Percentiles rank a stretch among this genome's conserved stretches.
Evolutionary conservation across 2,113 vertebrate genomes (phyloP).

Genomic region (Corydoras sp.): DNA sequence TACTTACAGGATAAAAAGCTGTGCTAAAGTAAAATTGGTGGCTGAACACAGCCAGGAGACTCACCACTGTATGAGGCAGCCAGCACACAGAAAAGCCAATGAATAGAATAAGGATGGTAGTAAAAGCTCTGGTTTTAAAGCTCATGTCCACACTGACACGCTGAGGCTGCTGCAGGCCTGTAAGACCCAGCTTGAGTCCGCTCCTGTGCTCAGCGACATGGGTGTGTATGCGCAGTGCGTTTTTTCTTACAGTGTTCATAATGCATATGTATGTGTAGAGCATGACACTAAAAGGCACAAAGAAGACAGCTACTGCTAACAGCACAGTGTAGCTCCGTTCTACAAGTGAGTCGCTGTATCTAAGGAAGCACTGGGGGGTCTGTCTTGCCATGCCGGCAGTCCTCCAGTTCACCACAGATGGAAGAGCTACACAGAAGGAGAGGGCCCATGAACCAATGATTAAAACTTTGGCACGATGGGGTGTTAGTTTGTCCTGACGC

Average conservation of each 20-base stretch:
- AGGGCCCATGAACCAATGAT: slow-evolving; percentile 73
- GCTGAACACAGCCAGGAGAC: slow-evolving; percentile 71
- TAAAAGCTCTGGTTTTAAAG: slow-evolving; percentile 76
- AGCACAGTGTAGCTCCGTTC: slow-evolving; percentile 70
- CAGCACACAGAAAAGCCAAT: slow-evolving; percentile 73
- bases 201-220: slow-evolving; percentile 60
- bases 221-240: slow-evolving; percentile 71
- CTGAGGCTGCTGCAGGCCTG: slow-evolving; percentile 63
- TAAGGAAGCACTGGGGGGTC: slow-evolving; percentile 73
- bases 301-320: slow-evolving; percentile 69
- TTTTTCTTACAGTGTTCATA: slow-evolving; percentile 75
- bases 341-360: slow-evolving; percentile 73
- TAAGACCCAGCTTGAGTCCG: slow-evolving; percentile 65
- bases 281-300: slow-evolving; percentile 71
- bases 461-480: slow-evolving; percentile 68
- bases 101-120: slow-evolving; percentile 75
- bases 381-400: slow-evolving; percentile 46
- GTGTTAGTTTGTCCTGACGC: slow-evolving; percentile 80
- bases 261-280: slow-evolving; percentile 76
- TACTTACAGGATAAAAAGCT: slow-evolving; percentile 69
- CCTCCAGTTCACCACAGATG: slow-evolving; percentile 67
- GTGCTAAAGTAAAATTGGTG: slow-evolving; percentile 75
- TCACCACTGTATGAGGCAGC: slow-evolving; percentile 70
- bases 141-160: slow-evolving; percentile 75
- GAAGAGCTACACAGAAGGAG: slow-evolving; percentile 72